Conservation (phyloP, 1,140 invertebrate genomes). For the Zeugodacus cucurbitae region DNA sequence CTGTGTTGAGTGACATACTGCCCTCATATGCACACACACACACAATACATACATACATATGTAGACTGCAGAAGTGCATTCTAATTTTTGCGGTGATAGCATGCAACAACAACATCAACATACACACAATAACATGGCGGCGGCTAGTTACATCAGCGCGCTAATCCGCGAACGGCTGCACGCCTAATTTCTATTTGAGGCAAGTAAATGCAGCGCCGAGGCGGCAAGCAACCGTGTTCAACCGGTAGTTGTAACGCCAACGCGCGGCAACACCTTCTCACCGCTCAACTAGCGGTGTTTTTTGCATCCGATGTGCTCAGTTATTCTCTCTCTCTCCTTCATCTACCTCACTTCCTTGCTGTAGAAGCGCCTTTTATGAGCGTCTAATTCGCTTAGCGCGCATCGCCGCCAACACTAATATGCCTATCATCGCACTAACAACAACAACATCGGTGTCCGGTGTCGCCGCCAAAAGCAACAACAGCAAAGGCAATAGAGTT, state of each 20-base stretch:
- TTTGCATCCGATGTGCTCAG: background rate
- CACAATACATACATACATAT: too few species aligned
- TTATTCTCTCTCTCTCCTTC: background rate
- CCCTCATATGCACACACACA: background rate
- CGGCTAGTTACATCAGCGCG: background rate
- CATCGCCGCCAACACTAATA: background rate
- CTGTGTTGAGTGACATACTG: background rate
- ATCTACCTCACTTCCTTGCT: background rate
- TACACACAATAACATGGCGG: background rate
- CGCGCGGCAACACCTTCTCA: slow-evolving; percentile 21
- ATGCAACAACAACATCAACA: slow-evolving; percentile 23
- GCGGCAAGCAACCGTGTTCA: background rate
- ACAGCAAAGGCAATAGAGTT: background rate
- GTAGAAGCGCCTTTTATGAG: background rate
- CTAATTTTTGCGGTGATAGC: slow-evolving; percentile 23
- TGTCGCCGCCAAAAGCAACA: background rate
- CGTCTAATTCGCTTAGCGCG: background rate
- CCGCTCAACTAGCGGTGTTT: background rate
- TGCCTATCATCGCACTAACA: too few species aligned
- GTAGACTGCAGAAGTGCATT: background rate
- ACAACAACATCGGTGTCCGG: slow-evolving; percentile 25
- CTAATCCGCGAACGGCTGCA: background rate
- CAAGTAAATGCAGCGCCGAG: background rate
- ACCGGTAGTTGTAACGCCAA: slow-evolving; percentile 26
- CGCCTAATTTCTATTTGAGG: background rate